Percentiles rank a stretch among this genome's conserved stretches.
Conservation (phyloP, 1,140 invertebrate species). For the Drosophila kanapiae region DNA sequence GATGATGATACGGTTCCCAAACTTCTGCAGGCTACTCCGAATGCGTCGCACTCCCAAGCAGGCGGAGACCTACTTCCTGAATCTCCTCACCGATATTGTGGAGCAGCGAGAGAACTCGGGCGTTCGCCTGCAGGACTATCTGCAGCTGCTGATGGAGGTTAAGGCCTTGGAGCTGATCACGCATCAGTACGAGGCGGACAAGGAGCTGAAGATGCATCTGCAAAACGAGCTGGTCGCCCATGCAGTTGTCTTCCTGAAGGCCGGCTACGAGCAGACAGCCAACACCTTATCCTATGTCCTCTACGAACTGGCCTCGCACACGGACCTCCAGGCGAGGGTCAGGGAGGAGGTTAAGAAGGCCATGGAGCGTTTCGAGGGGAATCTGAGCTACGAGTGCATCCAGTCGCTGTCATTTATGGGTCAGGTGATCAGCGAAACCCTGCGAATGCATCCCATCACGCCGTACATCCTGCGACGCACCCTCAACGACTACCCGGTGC, state of each 20-base stretch:
- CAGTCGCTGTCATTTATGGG: conserved; percentile 87
- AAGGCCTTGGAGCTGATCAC: conserved; percentile 67
- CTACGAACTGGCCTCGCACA: conserved; percentile 86
- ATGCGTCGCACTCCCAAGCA: conserved; percentile 63
- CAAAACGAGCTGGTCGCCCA: conserved; percentile 86
- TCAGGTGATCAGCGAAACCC: conserved; percentile 87
- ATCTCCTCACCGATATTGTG: conserved; percentile 84
- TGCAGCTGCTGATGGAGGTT: conserved; percentile 86
- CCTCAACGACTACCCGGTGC: conserved; percentile 78
- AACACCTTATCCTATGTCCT: conserved; percentile 85
- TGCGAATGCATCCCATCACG: conserved; percentile 87
- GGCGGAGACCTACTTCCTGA: conserved; percentile 85
- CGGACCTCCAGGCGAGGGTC: conserved; percentile 85
- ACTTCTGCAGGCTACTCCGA: conserved; percentile 60
- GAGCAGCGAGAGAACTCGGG: conserved; percentile 85
- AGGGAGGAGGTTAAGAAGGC: conserved; percentile 85
- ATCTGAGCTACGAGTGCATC: conserved; percentile 85
- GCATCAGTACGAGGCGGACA: conserved; percentile 66
- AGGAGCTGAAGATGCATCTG: conserved; percentile 64
- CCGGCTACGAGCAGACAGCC: conserved; percentile 88
- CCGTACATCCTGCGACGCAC: conserved; percentile 85
- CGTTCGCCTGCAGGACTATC: conserved; percentile 86
- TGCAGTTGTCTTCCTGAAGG: conserved; percentile 88
- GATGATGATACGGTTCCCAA: conserved; percentile 73
- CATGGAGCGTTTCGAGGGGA: conserved; percentile 72